These are phyloP conservation scores for Corella eumyota DNA, from an alignment of 23 tunicate genomes.

Conservation along the genomic window DNA sequence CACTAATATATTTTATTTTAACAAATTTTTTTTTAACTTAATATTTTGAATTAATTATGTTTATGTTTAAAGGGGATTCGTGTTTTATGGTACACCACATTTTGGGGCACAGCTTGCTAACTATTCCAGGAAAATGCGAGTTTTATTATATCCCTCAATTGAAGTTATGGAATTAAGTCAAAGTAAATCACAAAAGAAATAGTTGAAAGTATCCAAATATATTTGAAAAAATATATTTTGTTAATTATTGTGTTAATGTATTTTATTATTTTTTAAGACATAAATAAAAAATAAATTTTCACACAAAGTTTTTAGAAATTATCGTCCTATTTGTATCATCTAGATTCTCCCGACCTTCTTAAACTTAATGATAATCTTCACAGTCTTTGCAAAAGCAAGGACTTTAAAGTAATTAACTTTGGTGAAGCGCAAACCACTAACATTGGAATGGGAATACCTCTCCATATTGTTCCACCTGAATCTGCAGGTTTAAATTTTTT, in stretches of 20 bases:
- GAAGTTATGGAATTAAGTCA: conserved; percentile 80
- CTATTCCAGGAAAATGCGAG: conserved; percentile 37
- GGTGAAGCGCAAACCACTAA: conserved; percentile 66
- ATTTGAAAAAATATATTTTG: no score
- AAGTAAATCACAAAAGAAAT: conserved; percentile 42
- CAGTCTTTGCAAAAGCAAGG: conserved; percentile 5
- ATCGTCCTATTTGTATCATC: no score
- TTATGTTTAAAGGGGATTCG: conserved; percentile 49
- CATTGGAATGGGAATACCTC: conserved; percentile 48
- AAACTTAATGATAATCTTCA: conserved; percentile 42
- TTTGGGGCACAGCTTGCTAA: conserved; percentile 64
- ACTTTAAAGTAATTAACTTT: conserved; percentile 32
- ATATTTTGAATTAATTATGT: no score
- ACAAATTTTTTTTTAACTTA: no score
- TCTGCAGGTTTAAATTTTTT: conserved; percentile 53
- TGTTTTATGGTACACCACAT: conserved; percentile 85
- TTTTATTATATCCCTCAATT: conserved; percentile 52
- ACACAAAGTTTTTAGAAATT: no score
- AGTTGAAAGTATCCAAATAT: no score
- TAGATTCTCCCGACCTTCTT: conserved; percentile 66
- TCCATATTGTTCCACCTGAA: conserved; percentile 68
- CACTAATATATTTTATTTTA: no score
- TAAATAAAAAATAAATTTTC: no score
- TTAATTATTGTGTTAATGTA: no score
- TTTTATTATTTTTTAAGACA: no score